Base-by-base conservation (phyloP, 2,113 vertebrate genomes). In the Dromaius novaehollandiae region DNA sequence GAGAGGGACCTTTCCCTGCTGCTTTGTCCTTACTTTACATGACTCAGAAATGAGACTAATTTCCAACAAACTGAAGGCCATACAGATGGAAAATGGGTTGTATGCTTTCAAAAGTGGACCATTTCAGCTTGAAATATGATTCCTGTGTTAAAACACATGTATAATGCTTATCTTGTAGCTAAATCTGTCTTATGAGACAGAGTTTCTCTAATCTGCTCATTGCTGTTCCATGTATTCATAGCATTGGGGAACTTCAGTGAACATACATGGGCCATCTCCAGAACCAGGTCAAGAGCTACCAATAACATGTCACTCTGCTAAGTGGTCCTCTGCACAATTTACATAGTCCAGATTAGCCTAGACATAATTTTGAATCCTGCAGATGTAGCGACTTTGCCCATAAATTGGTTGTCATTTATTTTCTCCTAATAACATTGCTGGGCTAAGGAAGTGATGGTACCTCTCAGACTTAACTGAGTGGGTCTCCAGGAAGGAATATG, bases 391-490 rank as follows among this genome's bases (percentile, higher is more conserved):
- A 24, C 34, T 68, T 75, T 60, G n/a, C 60, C 25, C 2, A 0
- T 44, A 24, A 34, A 38, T 78, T 93, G 84, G 44, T 82, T 80
- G 64, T 48, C 10, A 3, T 48, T 36, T 79, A 28, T 50, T 85
- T 69, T 81, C 50, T 78, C 11, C 20, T 51, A 63, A 24, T 61
- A 48, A 11, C 32, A 16, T 48, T 89, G 24, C 63, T 94, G 60
- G 48, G 46, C 42, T 9, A 14, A 46, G 53, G 71, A 89, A n/a
- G 26, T 2, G 3, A 9, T 60, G 38, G 24, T 42, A 32, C 13
- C n/a, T 53, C 40, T 86, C 19, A 82, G 36, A 65, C 0, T 2
- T 25, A 11, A 78, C 16, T 0, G 2, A 79, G n/a, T 44, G 24
- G 13, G 40, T 73, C 42, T 1, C 16, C 24, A 51, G 40, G 51